Conservation (phyloP, 2,797 vertebrate genomes). For the Sebastes taczanowskii region DNA sequence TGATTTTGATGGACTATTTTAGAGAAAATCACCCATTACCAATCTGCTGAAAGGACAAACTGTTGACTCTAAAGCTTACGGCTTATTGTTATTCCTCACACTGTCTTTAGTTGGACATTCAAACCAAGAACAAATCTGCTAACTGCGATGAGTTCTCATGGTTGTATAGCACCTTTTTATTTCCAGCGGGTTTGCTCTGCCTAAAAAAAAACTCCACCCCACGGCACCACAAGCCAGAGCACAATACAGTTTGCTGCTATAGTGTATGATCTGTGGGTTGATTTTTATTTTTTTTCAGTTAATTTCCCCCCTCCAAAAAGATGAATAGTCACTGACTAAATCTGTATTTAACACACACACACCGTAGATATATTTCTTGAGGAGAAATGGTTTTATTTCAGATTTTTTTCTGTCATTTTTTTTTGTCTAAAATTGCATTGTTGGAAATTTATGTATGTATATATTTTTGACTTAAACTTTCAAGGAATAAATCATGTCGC, state of each 20-base stretch:
- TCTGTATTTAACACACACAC: constrained; percentile 72
- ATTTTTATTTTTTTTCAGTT: not conserved
- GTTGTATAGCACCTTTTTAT: constrained; percentile 57
- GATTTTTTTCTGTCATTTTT: constrained; percentile 58
- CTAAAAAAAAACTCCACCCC: constrained; percentile 6
- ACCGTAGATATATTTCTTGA: constrained; percentile 67
- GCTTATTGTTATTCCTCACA: constrained; percentile 12
- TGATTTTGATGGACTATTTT: constrained; percentile 62
- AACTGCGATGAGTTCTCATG: constrained; percentile 42
- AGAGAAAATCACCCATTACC: constrained; percentile 8
- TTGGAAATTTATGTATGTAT: constrained; percentile 71
- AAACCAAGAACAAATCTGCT: constrained; percentile 76
- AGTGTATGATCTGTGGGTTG: constrained; percentile 62
- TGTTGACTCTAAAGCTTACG: constrained; percentile 21
- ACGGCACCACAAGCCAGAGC: constrained; percentile 65
- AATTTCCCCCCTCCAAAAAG: constrained; percentile 30
- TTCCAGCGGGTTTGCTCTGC: constrained; percentile 38
- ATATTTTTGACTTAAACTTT: constrained; percentile 76
- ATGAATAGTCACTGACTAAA: constrained; percentile 55
- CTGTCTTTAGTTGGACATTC: constrained; percentile 42
- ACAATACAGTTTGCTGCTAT: constrained; percentile 78
- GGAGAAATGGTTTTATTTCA: constrained; percentile 71
- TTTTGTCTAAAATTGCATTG: constrained; percentile 70
- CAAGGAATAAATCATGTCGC: constrained; percentile 79
- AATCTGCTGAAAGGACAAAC: constrained; percentile 33